Base-by-base conservation (phyloP, 2,888 invertebrate species). In the Eucriotettix oculatus region DNA sequence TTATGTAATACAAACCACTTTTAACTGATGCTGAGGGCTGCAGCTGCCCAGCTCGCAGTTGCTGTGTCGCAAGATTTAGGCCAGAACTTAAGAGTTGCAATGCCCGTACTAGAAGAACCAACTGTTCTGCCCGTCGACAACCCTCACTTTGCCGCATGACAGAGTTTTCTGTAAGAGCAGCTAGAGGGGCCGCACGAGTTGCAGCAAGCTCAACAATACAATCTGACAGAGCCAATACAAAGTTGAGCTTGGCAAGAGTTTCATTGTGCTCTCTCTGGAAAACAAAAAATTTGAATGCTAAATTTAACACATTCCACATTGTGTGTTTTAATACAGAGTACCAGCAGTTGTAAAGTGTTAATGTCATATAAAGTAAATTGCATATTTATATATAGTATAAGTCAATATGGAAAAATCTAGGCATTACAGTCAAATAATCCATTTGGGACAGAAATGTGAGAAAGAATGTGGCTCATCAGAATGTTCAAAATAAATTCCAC, bases 11-110 rank as follows among this genome's bases (percentile, higher is more conserved):
- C 76, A 71, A 72, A 94, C 94, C 91, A 73, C 83, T 86, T 75
- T 91, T 90, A 42, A 97, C 96, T 66, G 89, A 89, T 65, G 87
- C 83, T 60, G 96, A 95, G 61, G 95, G 91, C 72, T 93, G 89
- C 64, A 99, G 80, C 69, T 87, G 83, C 61, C 90, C 89, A 60
- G 80, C 79, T 70, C 87, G 85, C 68, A 95, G 79, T 74, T 95
- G 90, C 69, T 87, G 86, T 42, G 89, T 87, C 42, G 95, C 95
- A 65, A 94, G 80, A 63, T 88, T 85, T 68, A 98, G 80, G 0
- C 96, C 95, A n/a, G 96, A 94, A 66, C 93, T 90, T 62, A 99
- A 81, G 75, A 98, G 82, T 71, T 98, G 96, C 68, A 98, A 80
- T 1, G 94, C 94, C 69, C 95, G 79, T 65, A 94, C 86, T 69